Evolutionary conservation across 2,113 vertebrate species (phyloP), one percentile per base, ranked within the genome.

Genomic region (Xenopus borealis): DNA sequence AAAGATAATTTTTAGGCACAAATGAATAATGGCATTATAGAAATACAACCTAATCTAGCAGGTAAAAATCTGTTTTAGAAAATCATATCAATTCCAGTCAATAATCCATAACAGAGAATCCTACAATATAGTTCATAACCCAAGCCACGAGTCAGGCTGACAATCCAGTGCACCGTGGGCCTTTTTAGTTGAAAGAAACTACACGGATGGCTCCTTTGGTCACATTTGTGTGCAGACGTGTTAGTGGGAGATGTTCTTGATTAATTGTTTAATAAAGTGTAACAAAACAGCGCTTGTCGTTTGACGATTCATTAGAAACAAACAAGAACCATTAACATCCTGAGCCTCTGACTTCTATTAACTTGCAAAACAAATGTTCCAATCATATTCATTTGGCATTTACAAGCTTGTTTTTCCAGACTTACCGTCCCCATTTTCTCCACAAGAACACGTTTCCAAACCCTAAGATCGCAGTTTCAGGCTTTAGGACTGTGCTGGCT

Each of bases 391-490:
- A 55, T 55, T 55, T 55, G 53, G 53, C 53, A 55, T 55, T 55
- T 55, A 55, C 53, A 55, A 55, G 53, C 53, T 55, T 55, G 53
- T 55, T 55, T 55, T 55, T n/a, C 53, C 53, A 55, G 53, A 55
- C 53, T 55, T 55, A 55, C 13, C 53, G 53, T 55, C 53, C 53
- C 53, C 53, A 7, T n/a, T 12, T 55, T 55, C 53, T 55, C 53
- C 53, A 55, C 53, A 55, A 55, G 53, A 55, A 55, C 53, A 55
- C 17, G 17, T 55, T 55, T 55, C 53, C 53, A 55, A 55, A 55
- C 53, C 53, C 53, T 55, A 55, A 55, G 17, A 55, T 55, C 17
- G 2, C 17, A 55, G 53, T 55, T 55, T 55, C 17, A 55, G 53
- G 53, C 53, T 55, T n/a, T 12, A 3, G 47, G 53, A 55, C 53